These are phyloP conservation scores for Oasisia sp. DNA, from an alignment of 2,888 invertebrate species.

Conservation along the genomic window DNA sequence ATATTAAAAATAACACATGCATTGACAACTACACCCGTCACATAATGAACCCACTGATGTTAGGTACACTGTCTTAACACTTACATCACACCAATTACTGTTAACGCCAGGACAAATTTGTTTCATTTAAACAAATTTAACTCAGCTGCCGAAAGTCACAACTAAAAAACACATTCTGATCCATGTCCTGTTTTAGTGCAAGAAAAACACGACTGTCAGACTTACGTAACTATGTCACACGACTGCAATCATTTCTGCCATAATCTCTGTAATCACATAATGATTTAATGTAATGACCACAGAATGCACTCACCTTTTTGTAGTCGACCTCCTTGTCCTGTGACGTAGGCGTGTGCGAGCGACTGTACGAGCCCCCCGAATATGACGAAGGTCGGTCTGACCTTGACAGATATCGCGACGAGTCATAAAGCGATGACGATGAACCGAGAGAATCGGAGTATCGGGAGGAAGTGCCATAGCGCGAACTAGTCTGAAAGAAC, in stretches of 20 bases:
- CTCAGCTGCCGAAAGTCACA: background rate
- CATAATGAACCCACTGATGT: too few relatives aligned
- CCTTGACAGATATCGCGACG: constrained; percentile 17
- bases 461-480: constrained; percentile 29
- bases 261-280: too few relatives aligned
- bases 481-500: constrained; percentile 26
- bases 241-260: too few relatives aligned
- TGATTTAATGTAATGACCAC: too few relatives aligned
- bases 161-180: background rate
- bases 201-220: background rate
- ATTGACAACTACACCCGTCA: too few relatives aligned
- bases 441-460: constrained; percentile 31
- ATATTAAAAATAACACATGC: too few relatives aligned
- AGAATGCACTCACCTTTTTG: constrained; percentile 20
- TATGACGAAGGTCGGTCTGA: constrained; percentile 36
- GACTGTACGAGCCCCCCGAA: constrained; percentile 31
- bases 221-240: too few relatives aligned
- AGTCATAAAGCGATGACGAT: constrained; percentile 28
- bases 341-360: constrained; percentile 33
- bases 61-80: too few relatives aligned
- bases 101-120: background rate
- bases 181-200: background rate
- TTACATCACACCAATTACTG: background rate
- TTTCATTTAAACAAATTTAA: background rate
- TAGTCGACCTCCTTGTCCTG: constrained; percentile 21